Base-by-base conservation (phyloP, 2,797 vertebrate genomes). In the Molothrus aeneus region DNA sequence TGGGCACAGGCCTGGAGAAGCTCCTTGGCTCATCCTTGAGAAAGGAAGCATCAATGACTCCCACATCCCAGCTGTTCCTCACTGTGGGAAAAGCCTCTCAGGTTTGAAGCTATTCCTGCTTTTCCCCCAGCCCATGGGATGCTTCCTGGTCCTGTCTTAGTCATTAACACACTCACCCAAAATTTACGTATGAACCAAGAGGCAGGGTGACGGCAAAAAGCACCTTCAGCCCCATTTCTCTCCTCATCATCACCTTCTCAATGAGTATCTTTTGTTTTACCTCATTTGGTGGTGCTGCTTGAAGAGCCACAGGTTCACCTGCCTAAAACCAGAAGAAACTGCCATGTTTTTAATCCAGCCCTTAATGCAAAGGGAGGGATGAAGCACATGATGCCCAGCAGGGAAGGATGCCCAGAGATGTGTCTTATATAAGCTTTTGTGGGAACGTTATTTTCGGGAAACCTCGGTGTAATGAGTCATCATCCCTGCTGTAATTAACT, bases 401-500 rank as follows among this genome's bases (percentile, higher is more conserved):
- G 90, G 94, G 89, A 91, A 87, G 3, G 26, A 11, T 83, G 90
- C 90, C 90, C 91, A n/a, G 87, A 92, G 85, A 86, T 36, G 4
- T 10, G 43, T 34, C 87, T 96, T 96, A 94, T 2, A n/a, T 96
- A 96, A 94, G 90, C 91, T 88, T 87, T 75, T 21, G 29, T 91
- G 50, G 84, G 89, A 92, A 79, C 34, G 32, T 90, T 77, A 78
- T 95, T 96, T 90, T 81, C 17, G 1, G 91, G 95, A 92, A 92
- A 91, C 80, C 95, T 95, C 48, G 0, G 63, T 89, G 79, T 89
- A 87, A 73, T 96, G 95, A 96, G 87, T 96, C 95, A 97, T 81
- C 86, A 47, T 85, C 80, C 66, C 92, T 73, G 80, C 90, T 92
- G 91, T 86, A 94, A 97, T 95, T 96, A 94, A 92, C 82, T 90